Conservation (phyloP, 2,113 vertebrate genomes). For the Haliaeetus leucogaster region DNA sequence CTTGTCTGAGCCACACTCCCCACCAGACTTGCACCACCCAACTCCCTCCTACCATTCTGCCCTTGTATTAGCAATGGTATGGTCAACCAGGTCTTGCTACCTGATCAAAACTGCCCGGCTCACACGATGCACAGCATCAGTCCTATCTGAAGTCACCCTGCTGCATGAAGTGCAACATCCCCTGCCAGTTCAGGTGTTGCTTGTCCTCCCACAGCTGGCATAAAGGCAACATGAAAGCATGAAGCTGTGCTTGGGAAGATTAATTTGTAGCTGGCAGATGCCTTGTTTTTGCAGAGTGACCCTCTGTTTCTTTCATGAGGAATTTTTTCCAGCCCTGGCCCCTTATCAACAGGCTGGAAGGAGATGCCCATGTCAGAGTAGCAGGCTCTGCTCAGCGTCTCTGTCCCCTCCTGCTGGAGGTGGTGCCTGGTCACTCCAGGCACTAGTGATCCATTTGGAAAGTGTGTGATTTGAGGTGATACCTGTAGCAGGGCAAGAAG, state of each 20-base stretch:
- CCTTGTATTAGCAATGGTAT: neutral
- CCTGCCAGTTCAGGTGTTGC: accelerated
- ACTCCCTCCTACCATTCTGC: neutral
- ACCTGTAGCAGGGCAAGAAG: neutral
- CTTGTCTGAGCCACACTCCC: neutral
- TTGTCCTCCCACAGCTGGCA: neutral
- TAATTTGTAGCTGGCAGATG: neutral
- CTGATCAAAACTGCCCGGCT: neutral
- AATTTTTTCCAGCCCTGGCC: neutral
- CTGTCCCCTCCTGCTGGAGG: neutral
- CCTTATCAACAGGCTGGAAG: neutral
- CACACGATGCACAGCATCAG: accelerated
- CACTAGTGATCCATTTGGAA: neutral
- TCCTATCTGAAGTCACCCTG: neutral
- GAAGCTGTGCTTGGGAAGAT: neutral
- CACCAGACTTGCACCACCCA: neutral
- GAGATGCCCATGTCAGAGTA: neutral
- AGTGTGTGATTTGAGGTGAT: neutral
- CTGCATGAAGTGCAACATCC: accelerated
- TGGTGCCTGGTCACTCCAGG: neutral
- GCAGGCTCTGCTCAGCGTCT: neutral
- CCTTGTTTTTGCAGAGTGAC: neutral
- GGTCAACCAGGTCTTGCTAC: neutral
- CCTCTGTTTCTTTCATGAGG: neutral
- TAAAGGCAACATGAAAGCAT: neutral